Base-by-base conservation (phyloP, 2,113 vertebrate species). In the Noctilio leporinus region DNA sequence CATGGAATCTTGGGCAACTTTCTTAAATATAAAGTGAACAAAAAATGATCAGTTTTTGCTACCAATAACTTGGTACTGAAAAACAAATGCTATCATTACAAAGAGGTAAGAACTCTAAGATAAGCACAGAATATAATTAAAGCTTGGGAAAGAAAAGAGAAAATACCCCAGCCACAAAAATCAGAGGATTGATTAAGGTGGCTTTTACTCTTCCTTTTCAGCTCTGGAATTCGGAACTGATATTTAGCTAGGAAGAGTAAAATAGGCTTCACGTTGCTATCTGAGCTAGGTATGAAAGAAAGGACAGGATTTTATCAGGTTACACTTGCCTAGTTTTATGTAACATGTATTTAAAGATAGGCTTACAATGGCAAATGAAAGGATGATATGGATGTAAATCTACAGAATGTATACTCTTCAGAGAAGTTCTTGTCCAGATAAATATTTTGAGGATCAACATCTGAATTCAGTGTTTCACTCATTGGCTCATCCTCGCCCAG, bases 21-120 rank as follows among this genome's bases (percentile, higher is more conserved):
- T 84, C 57, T 83, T 78, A n/a, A 94, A 35, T n/a, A 95, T 30
- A 89, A 94, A 83, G 93, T n/a, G 33, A 95, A 40, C 76, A 38
- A 86, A 84, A 76, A 73, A 57, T 3, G 10, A 57, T 55, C 47
- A 49, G 47, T 80, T 49, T 49, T 69, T n/a, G 67, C 28, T 87
- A 20, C 30, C 85, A 82, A 55, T 10, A 78, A 47, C 69, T 87
- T 14, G 15, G 28, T 30, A 80, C 19, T 67, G 91, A 20, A 77
- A 93, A 92, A 72, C 12, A 76, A 51, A 75, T 45, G 51, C 78
- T 78, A 35, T 57, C 47, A 80, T 70, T 73, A 87, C 5, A 28
- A 70, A 45, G 17, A 51, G 59, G 22, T 24, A 65, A 89, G 35
- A 51, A 81, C 45, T 51, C 10, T 67, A 59, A 75, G 51, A 59